Conservation (phyloP, 2,797 vertebrate species). For the Acanthopagrus latus region DNA sequence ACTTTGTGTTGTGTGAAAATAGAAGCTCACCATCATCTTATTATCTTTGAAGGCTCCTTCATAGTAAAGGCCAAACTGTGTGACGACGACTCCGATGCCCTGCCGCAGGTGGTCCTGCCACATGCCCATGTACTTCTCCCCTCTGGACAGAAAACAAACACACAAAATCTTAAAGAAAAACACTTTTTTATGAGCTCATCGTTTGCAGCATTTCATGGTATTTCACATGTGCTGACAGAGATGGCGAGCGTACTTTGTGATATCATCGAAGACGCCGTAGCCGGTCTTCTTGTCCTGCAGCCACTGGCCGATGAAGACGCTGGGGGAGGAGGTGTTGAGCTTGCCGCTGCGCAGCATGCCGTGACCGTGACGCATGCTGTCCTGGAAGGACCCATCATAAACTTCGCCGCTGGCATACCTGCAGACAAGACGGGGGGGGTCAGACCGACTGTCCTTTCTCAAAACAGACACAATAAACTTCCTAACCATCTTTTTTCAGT, state of each 20-base stretch:
- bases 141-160: conserved; percentile 79
- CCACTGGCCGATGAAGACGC: conserved; percentile 99
- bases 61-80: conserved; percentile 97
- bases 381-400: conserved; percentile 96
- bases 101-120: conserved; percentile 96
- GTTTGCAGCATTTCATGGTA: neutral
- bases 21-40: conserved; percentile 92
- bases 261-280: conserved; percentile 98
- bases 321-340: conserved; percentile 94
- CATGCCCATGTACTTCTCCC: conserved; percentile 98
- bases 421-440: neutral
- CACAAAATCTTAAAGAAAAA: neutral
- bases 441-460: neutral
- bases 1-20: no score
- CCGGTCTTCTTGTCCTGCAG: conserved; percentile 94
- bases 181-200: neutral
- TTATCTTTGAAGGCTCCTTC: conserved; percentile 95
- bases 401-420: conserved; percentile 96
- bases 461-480: neutral
- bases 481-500: neutral
- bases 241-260: conserved; percentile 89
- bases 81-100: conserved; percentile 95
- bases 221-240: neutral
- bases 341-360: conserved; percentile 95
- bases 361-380: conserved; percentile 95